Percentiles rank a stretch among this genome's conserved stretches.
phyloP scores from a whole-genome alignment of 1,140 invertebrate genomes.

The Melipona quadrifasciata region DNA sequence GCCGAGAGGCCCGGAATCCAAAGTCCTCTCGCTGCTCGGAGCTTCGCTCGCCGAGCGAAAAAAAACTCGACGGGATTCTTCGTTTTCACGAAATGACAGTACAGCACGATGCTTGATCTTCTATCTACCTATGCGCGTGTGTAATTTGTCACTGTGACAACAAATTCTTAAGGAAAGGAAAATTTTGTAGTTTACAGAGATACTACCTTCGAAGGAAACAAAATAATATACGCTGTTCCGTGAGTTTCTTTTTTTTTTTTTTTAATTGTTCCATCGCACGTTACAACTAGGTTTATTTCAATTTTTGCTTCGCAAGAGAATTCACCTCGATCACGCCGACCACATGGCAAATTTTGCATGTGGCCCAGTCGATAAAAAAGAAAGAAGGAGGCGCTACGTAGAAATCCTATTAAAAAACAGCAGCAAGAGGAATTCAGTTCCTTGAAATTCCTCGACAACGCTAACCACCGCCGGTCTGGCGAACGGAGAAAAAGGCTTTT shows the following conservation, averaged over 20 bases:
- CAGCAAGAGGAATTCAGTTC: background rate
- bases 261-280: background rate
- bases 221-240: background rate
- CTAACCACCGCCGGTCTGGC: background rate
- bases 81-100: background rate
- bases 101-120: background rate
- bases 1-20: background rate
- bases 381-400: background rate
- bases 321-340: background rate
- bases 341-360: no score
- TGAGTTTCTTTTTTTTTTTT: no score
- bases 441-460: background rate
- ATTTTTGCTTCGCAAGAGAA: background rate
- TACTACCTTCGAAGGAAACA: background rate
- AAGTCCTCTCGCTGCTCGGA: background rate
- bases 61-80: background rate
- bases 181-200: no score
- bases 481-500: background rate
- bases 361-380: background rate
- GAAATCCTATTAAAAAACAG: background rate
- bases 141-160: background rate
- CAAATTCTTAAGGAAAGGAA: no score
- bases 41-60: no score
- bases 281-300: background rate
- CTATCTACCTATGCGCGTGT: background rate